Evolutionary conservation across 1,140 invertebrate species (phyloP).

Genomic region (Scaptomyza montana): DNA sequence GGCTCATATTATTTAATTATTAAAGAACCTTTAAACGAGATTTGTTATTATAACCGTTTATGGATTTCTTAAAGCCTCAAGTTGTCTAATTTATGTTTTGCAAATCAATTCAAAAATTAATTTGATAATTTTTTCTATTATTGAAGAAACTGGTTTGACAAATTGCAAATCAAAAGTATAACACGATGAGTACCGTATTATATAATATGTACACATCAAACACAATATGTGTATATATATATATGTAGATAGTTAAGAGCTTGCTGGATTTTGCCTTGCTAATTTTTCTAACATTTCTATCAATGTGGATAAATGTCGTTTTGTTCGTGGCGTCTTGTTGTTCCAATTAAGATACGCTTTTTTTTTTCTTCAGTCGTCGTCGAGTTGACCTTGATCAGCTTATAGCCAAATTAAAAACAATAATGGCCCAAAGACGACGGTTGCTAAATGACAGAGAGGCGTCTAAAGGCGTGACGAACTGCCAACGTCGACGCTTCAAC

Average conservation of each 20-base stretch:
- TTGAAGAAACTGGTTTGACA: background rate
- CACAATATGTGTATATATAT: background rate
- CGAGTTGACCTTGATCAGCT: constrained; percentile 48
- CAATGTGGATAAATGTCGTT: constrained; percentile 28
- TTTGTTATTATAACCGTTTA: background rate
- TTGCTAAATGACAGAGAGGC: constrained; percentile 68
- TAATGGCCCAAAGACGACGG: constrained; percentile 67
- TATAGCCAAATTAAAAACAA: constrained; percentile 72
- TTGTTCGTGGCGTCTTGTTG: constrained; percentile 17
- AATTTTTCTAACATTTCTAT: constrained; percentile 20
- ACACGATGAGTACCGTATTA: constrained; percentile 3
- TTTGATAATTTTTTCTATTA: background rate
- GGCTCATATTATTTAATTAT: too few relatives aligned
- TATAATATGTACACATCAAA: background rate
- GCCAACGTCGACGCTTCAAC: constrained; percentile 61
- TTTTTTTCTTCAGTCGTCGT: constrained; percentile 4
- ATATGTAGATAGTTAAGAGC: background rate
- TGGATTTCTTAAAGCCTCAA: background rate
- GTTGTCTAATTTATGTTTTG: background rate
- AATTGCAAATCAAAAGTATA: background rate
- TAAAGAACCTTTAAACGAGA: background rate
- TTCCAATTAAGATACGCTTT: constrained; percentile 44
- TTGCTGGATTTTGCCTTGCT: constrained; percentile 19
- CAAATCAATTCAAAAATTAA: background rate
- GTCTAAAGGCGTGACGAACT: constrained; percentile 77